phyloP scores from a whole-genome alignment of 2,888 invertebrate genomes.

The Thysanoteuthis rhombus region DNA sequence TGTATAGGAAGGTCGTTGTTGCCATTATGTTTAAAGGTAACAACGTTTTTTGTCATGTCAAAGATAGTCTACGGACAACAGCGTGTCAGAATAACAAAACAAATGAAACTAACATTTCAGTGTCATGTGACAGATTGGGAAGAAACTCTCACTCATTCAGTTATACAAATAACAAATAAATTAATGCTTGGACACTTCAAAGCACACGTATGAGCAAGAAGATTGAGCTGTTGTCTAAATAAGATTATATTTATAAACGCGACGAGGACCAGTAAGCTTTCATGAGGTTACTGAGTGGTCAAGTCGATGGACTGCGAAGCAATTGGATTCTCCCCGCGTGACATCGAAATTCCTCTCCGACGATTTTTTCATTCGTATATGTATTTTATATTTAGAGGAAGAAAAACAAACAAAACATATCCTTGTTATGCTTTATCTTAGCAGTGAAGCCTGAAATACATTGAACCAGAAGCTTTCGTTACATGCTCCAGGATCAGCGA shows the following conservation, averaged over 20 bases:
- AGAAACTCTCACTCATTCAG: no score
- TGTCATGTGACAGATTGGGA: not conserved
- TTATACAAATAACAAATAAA: not conserved
- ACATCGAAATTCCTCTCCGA: not conserved
- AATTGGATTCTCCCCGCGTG: not conserved
- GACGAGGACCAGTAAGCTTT: fast-evolving
- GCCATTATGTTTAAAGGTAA: no score
- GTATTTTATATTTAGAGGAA: no score
- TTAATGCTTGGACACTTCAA: not conserved
- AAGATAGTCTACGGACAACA: no score
- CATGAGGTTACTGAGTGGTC: not conserved
- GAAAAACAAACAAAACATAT: no score
- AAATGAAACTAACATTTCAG: not conserved
- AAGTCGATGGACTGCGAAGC: constrained; percentile 12
- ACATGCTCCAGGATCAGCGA: no score
- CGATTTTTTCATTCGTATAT: not conserved
- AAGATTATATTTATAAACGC: not conserved
- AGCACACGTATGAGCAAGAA: not conserved
- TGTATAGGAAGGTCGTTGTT: no score
- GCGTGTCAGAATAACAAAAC: no score
- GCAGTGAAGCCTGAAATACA: no score
- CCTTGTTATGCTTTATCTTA: no score
- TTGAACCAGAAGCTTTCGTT: no score
- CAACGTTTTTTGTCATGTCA: no score
- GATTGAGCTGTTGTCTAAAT: not conserved